phyloP scores from a whole-genome alignment of 2,888 invertebrate species.

The Physocephala rufipes region DNA sequence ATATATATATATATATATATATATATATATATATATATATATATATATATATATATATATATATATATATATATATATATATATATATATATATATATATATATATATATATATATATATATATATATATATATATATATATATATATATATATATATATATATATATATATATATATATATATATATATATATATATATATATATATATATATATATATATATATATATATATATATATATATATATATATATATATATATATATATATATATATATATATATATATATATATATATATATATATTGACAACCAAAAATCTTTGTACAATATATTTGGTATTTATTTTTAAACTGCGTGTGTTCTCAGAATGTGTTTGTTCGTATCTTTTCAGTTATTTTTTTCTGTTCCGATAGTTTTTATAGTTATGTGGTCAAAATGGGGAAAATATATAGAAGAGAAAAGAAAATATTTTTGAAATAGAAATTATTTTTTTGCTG shows the following conservation, averaged over 20 bases:
- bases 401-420: no score
- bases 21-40: background rate
- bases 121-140: background rate
- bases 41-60: background rate
- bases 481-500: no score
- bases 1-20: background rate
- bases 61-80: background rate
- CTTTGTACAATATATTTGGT: background rate
- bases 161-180: background rate
- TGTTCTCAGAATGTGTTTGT: background rate
- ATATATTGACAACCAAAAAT: background rate
- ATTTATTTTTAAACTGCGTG: background rate
- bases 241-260: background rate
- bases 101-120: background rate
- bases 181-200: background rate
- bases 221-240: background rate
- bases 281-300: background rate
- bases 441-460: no score
- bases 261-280: background rate
- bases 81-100: background rate
- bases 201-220: background rate
- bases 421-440: no score
- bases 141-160: background rate
- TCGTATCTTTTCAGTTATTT: no score
- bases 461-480: no score